Percentiles rank a stretch among this genome's conserved stretches.
Evolutionary conservation across 2,797 vertebrate species (phyloP).

Genomic region (Clarias pachynema): DNA sequence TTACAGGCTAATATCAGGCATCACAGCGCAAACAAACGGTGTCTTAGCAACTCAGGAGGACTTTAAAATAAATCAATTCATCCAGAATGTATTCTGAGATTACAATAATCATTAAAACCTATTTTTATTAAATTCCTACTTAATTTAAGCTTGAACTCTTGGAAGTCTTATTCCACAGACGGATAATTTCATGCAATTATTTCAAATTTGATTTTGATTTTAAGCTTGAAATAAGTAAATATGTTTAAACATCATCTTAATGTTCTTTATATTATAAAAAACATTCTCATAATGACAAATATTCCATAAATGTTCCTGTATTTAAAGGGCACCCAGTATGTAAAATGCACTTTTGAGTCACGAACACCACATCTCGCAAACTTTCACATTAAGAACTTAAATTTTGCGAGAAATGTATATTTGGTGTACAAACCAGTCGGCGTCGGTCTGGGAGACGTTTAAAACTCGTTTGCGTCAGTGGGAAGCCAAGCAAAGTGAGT

Average conservation of each 20-base stretch:
- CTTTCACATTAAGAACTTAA: no score
- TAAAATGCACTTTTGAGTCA: no score
- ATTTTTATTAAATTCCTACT: not conserved
- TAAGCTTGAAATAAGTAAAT: not conserved
- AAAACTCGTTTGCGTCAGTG: no score
- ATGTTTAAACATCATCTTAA: not conserved
- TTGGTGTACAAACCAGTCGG: no score
- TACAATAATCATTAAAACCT: not conserved
- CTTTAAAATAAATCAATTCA: not conserved
- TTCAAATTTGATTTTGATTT: not conserved
- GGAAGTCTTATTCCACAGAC: not conserved
- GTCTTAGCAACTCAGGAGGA: not conserved
- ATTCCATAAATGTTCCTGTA: not conserved
- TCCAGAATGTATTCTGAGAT: not conserved
- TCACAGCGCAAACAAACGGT: not conserved
- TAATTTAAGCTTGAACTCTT: not conserved
- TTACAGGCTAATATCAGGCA: not conserved
- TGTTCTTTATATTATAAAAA: not conserved
- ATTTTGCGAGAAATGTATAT: no score
- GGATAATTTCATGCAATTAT: not conserved
- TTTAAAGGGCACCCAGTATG: not conserved
- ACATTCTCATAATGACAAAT: not conserved
- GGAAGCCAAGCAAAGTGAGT: no score
- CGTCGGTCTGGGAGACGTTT: no score
- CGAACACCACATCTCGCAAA: no score